phyloP scores from a whole-genome alignment of 2,797 vertebrate genomes.

The Pantherophis alleghaniensis region DNA sequence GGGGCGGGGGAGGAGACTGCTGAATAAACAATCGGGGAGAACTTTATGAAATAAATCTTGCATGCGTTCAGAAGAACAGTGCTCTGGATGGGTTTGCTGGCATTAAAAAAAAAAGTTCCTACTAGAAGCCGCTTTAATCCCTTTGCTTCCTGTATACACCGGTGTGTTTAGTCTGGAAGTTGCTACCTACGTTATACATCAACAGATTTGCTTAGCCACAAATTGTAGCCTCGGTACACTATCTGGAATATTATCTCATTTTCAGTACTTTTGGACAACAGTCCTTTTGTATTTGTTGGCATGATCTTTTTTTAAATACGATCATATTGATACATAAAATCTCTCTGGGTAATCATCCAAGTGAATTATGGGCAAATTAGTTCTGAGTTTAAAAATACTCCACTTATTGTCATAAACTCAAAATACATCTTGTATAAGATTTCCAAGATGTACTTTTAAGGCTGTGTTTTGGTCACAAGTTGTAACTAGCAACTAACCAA shows the following conservation, averaged over 20 bases:
- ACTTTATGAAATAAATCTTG: no score
- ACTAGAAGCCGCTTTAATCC: neutral
- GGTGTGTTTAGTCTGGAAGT: neutral
- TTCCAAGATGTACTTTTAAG: neutral
- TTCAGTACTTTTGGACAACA: neutral
- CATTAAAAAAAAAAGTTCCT: neutral
- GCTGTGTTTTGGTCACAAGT: neutral
- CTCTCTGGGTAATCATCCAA: neutral
- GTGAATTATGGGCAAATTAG: neutral
- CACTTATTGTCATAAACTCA: neutral
- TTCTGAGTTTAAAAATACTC: neutral
- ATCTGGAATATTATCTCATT: neutral
- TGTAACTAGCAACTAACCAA: neutral
- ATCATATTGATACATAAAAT: neutral
- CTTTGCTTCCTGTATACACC: no score
- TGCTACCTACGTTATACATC: neutral
- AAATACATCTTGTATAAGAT: neutral
- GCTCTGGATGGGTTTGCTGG: neutral
- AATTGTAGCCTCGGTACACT: no score
- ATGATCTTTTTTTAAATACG: neutral
- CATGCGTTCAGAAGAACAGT: neutral
- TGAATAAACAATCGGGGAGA: neutral
- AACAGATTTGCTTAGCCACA: no score
- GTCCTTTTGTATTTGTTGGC: neutral
- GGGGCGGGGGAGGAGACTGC: no score